A percentile compares a stretch with the other conserved stretches of the same genome.
Evolutionary conservation across 2,113 vertebrate genomes (phyloP).

Genomic region (Mugil cephalus): DNA sequence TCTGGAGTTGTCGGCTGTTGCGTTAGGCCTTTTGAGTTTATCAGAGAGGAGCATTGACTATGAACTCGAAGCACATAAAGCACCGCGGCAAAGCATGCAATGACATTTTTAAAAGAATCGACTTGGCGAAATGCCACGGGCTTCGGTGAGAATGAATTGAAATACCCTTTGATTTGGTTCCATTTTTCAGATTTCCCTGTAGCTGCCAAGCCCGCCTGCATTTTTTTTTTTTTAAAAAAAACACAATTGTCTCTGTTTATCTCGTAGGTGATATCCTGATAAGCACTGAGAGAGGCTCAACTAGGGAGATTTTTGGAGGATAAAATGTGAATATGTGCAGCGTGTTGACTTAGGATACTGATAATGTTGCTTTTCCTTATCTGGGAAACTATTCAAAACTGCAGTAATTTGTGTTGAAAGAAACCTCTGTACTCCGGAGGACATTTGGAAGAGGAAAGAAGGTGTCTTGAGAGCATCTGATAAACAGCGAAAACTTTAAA

Average conservation of each 20-base stretch:
- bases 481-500: conserved; percentile 21
- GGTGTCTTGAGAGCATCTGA: conserved; percentile 27
- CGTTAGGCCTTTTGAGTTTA: conserved; percentile 20
- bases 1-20: conserved; percentile 7
- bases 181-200: conserved; percentile 2
- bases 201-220: background rate
- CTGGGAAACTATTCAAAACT: conserved; percentile 16
- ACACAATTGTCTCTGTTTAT: conserved; percentile 5
- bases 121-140: conserved; percentile 25
- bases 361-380: conserved; percentile 33
- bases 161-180: conserved; percentile 12
- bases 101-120: conserved; percentile 49
- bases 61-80: conserved; percentile 21
- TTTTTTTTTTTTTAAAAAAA: conserved; percentile 6
- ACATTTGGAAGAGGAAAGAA: background rate
- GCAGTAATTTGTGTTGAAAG: conserved; percentile 32
- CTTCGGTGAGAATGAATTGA: conserved; percentile 25
- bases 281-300: background rate
- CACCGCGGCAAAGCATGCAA: conserved; percentile 14
- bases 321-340: conserved; percentile 1
- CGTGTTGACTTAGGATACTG: conserved; percentile 23
- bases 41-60: conserved; percentile 18
- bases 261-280: background rate
- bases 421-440: conserved; percentile 5
- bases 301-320: conserved; percentile 9